Percentiles rank a stretch among this genome's conserved stretches.
These are phyloP conservation scores for Muscina levida DNA, from an alignment of 2,888 invertebrate species.

Conservation along the genomic window DNA sequence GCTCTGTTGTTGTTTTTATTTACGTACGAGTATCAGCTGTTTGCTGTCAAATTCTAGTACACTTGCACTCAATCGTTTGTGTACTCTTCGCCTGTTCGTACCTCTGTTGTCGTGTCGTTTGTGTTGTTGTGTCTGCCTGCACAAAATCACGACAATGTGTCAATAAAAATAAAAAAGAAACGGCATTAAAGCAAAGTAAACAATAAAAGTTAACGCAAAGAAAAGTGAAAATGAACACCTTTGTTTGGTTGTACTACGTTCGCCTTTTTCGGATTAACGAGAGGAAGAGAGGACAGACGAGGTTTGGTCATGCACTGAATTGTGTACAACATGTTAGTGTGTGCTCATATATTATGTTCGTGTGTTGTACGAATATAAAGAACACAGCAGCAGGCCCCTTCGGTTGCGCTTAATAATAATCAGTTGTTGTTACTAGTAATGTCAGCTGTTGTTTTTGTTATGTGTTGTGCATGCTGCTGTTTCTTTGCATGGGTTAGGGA, in stretches of 20 bases:
- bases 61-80: neutral
- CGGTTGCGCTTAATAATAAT: no score
- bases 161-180: conserved; percentile 54
- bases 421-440: neutral
- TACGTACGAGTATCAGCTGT: conserved; percentile 44
- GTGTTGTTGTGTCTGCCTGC: conserved; percentile 20
- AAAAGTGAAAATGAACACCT: conserved; percentile 39
- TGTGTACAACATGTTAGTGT: neutral
- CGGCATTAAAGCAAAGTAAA: conserved; percentile 56
- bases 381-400: neutral
- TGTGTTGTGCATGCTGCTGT: neutral
- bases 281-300: no score
- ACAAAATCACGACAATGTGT: conserved; percentile 56
- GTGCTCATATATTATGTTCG: conserved; percentile 19
- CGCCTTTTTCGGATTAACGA: no score
- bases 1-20: conserved; percentile 17
- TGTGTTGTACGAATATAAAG: neutral
- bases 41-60: conserved; percentile 7
- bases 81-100: neutral
- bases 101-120: neutral
- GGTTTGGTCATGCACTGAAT: no score
- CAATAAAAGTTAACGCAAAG: conserved; percentile 54
- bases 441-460: neutral
- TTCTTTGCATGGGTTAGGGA: no score
- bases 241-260: neutral